Evolutionary conservation across 2,113 vertebrate genomes (phyloP), one percentile per base, ranked within the genome.

Genomic region (Osmerus mordax): DNA sequence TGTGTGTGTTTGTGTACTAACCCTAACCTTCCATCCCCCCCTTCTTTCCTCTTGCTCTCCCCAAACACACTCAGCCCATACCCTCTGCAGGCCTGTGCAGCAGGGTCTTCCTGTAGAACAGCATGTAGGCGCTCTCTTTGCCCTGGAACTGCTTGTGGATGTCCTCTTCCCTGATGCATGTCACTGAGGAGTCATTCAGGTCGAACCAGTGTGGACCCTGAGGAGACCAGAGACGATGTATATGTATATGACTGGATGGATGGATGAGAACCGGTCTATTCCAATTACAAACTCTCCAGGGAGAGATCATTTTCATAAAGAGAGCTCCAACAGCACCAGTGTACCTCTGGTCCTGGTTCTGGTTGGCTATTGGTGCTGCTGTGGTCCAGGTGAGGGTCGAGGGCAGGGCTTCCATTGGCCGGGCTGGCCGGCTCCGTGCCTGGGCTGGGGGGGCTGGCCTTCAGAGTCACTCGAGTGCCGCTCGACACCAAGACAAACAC

Each of bases 61-160:
- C 53, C 70, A 47, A 67, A 69, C 61, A 56, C 71, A 61, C 14
- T 28, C 53, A 8, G 12, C 66, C 52, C 15, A 0, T 93, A 99
- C 97, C 97, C 92, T 95, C 92, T 18, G 73, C 70, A 0, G 96
- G 96, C 71, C 97, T 93, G 75, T 88, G 87, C 75, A 98, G 85
- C 75, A 88, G 90, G 65, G 91, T 90, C 85, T 95, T 95, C 72
- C 97, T 93, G 83, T 99, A 99, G 77, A 99, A 99, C 80, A 99
- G 88, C 97, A 99, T 99, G 90, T 99, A 99, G 74, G 97, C 97
- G 28, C 97, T 98, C 87, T 99, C 97, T 89, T 96, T 96, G 52
- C 97, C 97, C 90, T 97, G 94, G 81, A 98, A 99, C 70, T 99
- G 97, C 80, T 95, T 96, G 85, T 95, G 91, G 79, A 99, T 94